Evolutionary conservation across 1,140 invertebrate genomes (phyloP), one percentile per base, ranked within the genome.

Genomic region (Thaumatotibia leucotreta): DNA sequence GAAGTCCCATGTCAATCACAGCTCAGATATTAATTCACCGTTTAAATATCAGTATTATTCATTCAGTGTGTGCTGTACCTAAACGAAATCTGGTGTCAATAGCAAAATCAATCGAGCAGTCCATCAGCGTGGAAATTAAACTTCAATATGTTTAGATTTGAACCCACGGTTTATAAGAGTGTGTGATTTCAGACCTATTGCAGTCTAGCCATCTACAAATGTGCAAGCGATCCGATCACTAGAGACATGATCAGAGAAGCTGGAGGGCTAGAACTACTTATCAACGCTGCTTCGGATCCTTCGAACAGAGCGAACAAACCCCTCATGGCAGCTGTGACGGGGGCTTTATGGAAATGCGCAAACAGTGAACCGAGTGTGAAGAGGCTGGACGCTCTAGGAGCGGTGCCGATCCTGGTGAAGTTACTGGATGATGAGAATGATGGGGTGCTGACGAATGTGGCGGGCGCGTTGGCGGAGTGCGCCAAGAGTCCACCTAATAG

Each of bases 291-390:
- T 6, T 93, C 93, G 73, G 93, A 95, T 75, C 91, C 93, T 23
- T 92, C 93, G 2, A 92, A 94, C 0, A 91, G 93, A 14, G 89
- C 93, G 3, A 96, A 97, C 70, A 97, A 97, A 76, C 91, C 92
- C 0, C 77, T 97, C 2, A 82, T 99, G 68, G 95, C 95, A 2
- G 97, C 97, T 0, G 96, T 97, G 0, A 98, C 97, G 2, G 98
- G 97, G 0, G 97, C 97, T 23, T 95, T 99, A 65, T 99, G 97
- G 97, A 98, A 98, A 91, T 97, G 97, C 81, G 95, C 97, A 2
- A 95, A 95, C 50, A 96, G 95, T 70, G 93, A 95, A 9, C 95
- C 96, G 66, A 98, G 98, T 86, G 95, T 97, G 0, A 92, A 93
- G 52, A 92, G 94, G 70, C 93, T 98, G 69, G 96, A 98, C 80